These are phyloP conservation scores for Drosophila atroscutellata DNA, from an alignment of 2,888 invertebrate genomes.

Conservation along the genomic window DNA sequence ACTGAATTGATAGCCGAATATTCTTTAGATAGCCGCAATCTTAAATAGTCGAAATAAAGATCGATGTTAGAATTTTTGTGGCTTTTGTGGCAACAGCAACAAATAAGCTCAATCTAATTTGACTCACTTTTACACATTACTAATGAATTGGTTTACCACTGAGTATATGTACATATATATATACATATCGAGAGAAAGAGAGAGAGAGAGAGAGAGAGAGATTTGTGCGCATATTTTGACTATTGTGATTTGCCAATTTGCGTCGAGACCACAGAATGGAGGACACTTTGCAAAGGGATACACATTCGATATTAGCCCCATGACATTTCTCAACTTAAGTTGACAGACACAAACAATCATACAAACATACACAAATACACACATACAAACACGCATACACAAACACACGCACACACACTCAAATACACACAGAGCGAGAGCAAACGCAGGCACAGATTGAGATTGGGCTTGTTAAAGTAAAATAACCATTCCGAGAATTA, in stretches of 20 bases:
- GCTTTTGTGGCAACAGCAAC: conserved; percentile 25
- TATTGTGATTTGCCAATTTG: conserved; percentile 64
- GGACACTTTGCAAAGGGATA: conserved; percentile 43
- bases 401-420: not conserved
- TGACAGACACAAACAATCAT: conserved; percentile 14
- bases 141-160: conserved; percentile 57
- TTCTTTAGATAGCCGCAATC: not conserved
- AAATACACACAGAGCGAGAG: not conserved
- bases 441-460: conserved; percentile 47
- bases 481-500: conserved; percentile 77
- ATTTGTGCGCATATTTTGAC: conserved; percentile 29
- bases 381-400: not conserved
- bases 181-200: not conserved
- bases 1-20: not conserved
- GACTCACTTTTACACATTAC: conserved; percentile 29
- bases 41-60: not conserved
- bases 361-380: not conserved
- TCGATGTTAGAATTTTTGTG: conserved; percentile 2
- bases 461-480: conserved; percentile 76
- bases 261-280: conserved; percentile 65
- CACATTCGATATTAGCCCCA: conserved; percentile 69
- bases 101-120: conserved; percentile 51
- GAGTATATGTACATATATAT: conserved; percentile 17
- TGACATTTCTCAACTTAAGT: conserved; percentile 70
- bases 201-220: not conserved